Base-by-base conservation (phyloP, 2,113 vertebrate genomes). In the Prietella phreatophila region DNA sequence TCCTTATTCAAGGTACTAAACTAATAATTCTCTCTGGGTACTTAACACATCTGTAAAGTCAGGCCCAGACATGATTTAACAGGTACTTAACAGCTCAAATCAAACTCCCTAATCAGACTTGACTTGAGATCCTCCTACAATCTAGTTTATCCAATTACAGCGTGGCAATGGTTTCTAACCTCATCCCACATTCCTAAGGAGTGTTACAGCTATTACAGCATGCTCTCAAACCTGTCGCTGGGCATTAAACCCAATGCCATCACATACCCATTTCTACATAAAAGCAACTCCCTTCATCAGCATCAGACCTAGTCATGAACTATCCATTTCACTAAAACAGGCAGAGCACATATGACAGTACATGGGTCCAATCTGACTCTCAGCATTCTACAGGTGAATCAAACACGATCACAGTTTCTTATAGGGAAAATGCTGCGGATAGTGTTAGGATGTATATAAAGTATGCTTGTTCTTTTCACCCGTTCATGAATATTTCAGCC, bases 131-230 rank as follows among this genome's bases (percentile, higher is more conserved):
- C 76, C 81, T 84, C 67, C 76, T 42, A 65, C 81, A 84, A 88
- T 86, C 67, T 85, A 88, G 76, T 89, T 89, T 88, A 89, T 88
- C 86, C 88, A 86, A 88, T 89, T 89, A 88, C 86, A 33, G 60
- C 80, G 84, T 82, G 63, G 75, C 83, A 88, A 82, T 89, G 75
- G 47, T 67, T 84, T 84, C 81, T 39, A 82, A 87, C 87, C 85
- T 89, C 65, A 71, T 85, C 78, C 83, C 82, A 82, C 55, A 79
- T 73, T 69, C 56, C 79, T 87, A 71, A 80, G 83, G 15, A 80
- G 67, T n/a, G n/a, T n/a, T n/a, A n/a, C n/a, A n/a, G 67, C 83
- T 88, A 87, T 86, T 73, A 80, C 36, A 85, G 61, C 83, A 88
- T 15, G 5, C 58, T 85, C 56, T 85, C 53, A 85, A 55, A 30